Conservation (phyloP, 2,797 vertebrate genomes). For the Danio jaintianensis region DNA sequence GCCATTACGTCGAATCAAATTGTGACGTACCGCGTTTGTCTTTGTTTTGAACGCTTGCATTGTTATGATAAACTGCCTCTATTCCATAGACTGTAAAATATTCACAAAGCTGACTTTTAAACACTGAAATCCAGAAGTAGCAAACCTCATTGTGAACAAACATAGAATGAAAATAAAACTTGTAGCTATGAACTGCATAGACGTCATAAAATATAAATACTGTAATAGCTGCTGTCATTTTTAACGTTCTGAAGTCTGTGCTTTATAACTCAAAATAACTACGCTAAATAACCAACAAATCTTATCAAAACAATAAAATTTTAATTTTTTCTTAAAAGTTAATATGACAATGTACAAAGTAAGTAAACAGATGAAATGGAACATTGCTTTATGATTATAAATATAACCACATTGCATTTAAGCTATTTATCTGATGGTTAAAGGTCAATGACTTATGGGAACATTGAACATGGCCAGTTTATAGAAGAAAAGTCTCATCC, state of each 20-base stretch:
- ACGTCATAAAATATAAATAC: not conserved
- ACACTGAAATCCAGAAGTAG: not conserved
- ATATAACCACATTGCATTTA: not conserved
- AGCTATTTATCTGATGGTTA: not conserved
- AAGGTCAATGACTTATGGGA: slow-evolving; percentile 16
- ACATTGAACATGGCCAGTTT: slow-evolving; percentile 17
- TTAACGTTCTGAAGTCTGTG: not conserved
- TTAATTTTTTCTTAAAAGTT: slow-evolving; percentile 12
- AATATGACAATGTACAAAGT: not conserved
- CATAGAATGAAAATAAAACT: not conserved
- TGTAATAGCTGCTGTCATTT: not conserved
- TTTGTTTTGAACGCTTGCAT: not conserved
- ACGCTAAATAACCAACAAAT: not conserved
- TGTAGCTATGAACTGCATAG: not conserved
- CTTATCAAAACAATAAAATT: not conserved
- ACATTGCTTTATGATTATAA: not conserved
- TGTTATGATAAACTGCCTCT: not conserved
- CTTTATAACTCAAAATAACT: not conserved
- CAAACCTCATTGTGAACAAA: not conserved
- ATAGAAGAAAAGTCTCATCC: slow-evolving; percentile 21
- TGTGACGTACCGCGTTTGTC: not conserved
- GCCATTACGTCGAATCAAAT: slow-evolving; percentile 9
- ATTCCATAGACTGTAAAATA: not conserved
- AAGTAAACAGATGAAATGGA: not conserved
- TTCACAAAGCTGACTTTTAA: not conserved